Percentiles rank a stretch among this genome's conserved stretches.
Evolutionary conservation across 2,888 invertebrate species (phyloP).

Genomic region (Xanthostigma xanthostigma): DNA sequence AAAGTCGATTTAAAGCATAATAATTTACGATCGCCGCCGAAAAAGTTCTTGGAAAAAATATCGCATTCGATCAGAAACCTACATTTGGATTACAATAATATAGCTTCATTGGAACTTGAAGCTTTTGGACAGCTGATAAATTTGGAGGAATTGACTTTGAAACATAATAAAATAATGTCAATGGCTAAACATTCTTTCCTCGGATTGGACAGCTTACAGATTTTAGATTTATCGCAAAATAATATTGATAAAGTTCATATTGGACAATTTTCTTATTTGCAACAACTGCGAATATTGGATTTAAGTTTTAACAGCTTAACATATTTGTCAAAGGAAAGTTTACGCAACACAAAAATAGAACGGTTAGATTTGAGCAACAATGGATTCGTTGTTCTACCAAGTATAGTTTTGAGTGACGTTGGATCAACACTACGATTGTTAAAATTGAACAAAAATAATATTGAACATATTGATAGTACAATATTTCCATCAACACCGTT

Average conservation of each 20-base stretch:
- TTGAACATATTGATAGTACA: slow-evolving; percentile 77
- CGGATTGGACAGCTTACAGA: slow-evolving; percentile 57
- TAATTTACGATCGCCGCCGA: slow-evolving; percentile 47
- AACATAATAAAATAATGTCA: slow-evolving; percentile 55
- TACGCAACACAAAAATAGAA: slow-evolving; percentile 65
- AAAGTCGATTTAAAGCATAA: slow-evolving; percentile 58
- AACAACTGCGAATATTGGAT: slow-evolving; percentile 56
- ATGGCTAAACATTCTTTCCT: slow-evolving; percentile 64
- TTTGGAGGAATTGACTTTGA: slow-evolving; percentile 58
- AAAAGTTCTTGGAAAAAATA: slow-evolving; percentile 45
- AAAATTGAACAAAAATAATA: slow-evolving; percentile 61
- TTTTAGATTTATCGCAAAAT: slow-evolving; percentile 65
- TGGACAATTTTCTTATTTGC: slow-evolving; percentile 64
- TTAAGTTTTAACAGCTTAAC: slow-evolving; percentile 56
- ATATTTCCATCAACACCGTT: slow-evolving; percentile 74
- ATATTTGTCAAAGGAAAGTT: slow-evolving; percentile 60
- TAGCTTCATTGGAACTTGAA: slow-evolving; percentile 52
- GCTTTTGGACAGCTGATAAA: slow-evolving; percentile 55
- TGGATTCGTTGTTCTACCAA: slow-evolving; percentile 65
- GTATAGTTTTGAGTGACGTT: slow-evolving; percentile 59
- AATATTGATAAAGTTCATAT: slow-evolving; percentile 58
- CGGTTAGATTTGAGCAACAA: slow-evolving; percentile 67
- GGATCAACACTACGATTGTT: slow-evolving; percentile 65
- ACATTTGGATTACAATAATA: slow-evolving; percentile 57
- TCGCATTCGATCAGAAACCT: slow-evolving; percentile 49